phyloP scores from a whole-genome alignment of 2,113 vertebrate genomes.

The Lonchura striata region DNA sequence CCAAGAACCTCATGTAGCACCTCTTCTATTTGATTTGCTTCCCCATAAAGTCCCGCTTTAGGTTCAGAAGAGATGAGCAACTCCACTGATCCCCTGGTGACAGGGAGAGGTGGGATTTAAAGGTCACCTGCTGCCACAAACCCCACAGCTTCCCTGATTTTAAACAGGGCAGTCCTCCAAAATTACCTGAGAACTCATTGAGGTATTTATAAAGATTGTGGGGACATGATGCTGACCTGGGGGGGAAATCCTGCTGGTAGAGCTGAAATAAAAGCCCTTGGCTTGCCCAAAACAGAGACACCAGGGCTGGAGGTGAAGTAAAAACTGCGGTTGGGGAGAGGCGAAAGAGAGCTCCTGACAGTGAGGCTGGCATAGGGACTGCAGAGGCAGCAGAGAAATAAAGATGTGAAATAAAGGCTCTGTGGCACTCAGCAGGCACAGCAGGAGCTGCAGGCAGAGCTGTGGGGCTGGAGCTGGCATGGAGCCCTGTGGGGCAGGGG shows the following conservation, averaged over 20 bases:
- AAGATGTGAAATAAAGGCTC: neutral
- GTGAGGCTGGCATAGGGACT: neutral
- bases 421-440: fast-evolving
- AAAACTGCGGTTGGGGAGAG: neutral
- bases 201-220: neutral
- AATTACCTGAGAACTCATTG: neutral
- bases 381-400: no score
- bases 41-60: no score
- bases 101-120: no score
- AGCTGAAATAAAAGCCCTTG: neutral
- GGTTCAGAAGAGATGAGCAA: no score
- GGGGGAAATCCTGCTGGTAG: neutral
- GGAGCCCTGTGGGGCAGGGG: neutral
- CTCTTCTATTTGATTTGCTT: no score
- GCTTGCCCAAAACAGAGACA: neutral
- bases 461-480: neutral
- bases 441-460: neutral
- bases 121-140: no score
- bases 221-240: fast-evolving
- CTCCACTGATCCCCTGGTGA: no score
- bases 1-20: no score
- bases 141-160: no score
- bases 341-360: neutral
- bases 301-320: fast-evolving
- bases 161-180: no score